Evolutionary conservation across 2,797 vertebrate genomes (phyloP), one percentile per base, ranked within the genome.

Genomic region (Sebastes baramenuke): DNA sequence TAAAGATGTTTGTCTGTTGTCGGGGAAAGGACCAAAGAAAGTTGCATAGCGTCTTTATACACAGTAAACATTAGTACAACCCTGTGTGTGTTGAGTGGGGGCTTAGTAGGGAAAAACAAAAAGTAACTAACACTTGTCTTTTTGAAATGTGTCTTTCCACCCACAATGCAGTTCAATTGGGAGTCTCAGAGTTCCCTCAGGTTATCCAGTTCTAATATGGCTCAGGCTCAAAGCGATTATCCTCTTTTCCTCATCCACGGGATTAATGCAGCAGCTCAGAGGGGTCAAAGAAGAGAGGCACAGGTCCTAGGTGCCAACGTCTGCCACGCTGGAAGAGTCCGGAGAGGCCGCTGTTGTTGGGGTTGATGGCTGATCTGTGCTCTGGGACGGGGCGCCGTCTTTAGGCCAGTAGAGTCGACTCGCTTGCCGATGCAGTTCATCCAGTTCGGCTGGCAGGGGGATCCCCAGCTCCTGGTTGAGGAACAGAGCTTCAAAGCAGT

Each of bases 401-500:
- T 88, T 97, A 80, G 97, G 92, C 89, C 96, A 95, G 0, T 97
- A 94, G 82, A 97, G 95, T 74, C 87, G 32, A 69, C 93, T 97
- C 88, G 98, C 93, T 5, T 93, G 95, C 83, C 97, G 97, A 83
- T 99, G 97, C 85, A 98, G 94, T 86, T 97, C 96, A n/a, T 99
- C 98, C 89, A 99, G 93, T 92, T 99, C 98, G 0, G 97, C 95
- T 0, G 98, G 98, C 54, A 99, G 95, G 0, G 97, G 98, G 91
- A 99, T 99, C 64, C 95, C 96, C 89, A 99, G 94, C 87, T 99
- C 98, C 93, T 97, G 95, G 93, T 97, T 97, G 25, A 99, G 93
- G 59, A 96, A 96, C 34, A 99, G 95, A 0, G 98, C 98, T 81
- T 96, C 97, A 30, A 99, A 98, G 83, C 95, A 99, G 92, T 99